Conservation (phyloP, 2,797 vertebrate species). For the Coregonus sp. region DNA sequence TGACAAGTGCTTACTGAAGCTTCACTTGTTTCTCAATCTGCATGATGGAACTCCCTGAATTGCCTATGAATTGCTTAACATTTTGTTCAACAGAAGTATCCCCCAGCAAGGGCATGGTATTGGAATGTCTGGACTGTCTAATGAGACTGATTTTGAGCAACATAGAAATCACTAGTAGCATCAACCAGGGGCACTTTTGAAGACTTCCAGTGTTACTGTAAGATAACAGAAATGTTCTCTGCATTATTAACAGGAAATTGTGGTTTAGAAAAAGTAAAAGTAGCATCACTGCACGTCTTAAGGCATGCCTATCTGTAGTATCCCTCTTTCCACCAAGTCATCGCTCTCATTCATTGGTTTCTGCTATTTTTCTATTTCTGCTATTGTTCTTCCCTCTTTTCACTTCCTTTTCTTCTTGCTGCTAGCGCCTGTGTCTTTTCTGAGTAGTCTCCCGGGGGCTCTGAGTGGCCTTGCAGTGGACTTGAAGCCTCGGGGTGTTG, state of each 20-base stretch:
- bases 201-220: background rate
- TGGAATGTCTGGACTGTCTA: background rate
- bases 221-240: background rate
- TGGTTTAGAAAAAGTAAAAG: background rate
- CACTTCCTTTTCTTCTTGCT: conserved; percentile 11
- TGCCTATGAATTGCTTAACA: background rate
- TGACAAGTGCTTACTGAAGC: conserved; percentile 2
- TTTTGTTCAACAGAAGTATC: background rate
- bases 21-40: conserved; percentile 17
- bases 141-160: background rate
- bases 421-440: conserved; percentile 60
- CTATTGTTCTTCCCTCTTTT: conserved; percentile 19
- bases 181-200: background rate
- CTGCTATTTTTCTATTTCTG: conserved; percentile 16
- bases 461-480: conserved; percentile 41
- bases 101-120: background rate
- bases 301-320: background rate
- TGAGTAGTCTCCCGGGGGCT: conserved; percentile 57
- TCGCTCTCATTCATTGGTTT: background rate
- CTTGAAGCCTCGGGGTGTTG: conserved; percentile 16
- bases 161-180: background rate
- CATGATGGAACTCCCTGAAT: conserved; percentile 15
- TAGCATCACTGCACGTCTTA: background rate
- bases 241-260: background rate
- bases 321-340: background rate